Conservation (phyloP, 64 coral and sea anemone species). For the Montipora cactus region DNA sequence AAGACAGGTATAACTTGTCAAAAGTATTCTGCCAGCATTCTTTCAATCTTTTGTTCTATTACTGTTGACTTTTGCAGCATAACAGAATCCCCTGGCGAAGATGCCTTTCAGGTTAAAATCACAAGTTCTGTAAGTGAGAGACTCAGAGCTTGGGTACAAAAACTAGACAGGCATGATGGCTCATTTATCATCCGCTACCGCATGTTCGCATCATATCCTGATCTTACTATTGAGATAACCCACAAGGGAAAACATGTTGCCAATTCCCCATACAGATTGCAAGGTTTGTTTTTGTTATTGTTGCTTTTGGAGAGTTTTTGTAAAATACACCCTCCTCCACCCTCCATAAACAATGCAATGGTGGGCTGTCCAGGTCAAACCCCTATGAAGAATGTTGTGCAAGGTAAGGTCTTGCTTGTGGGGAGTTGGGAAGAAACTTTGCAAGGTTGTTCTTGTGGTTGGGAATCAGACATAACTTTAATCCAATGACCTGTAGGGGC, state of each 20-base stretch:
- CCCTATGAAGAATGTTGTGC: no score
- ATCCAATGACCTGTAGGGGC: no score
- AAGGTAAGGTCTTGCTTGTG: no score
- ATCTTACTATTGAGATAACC: slow-evolving; percentile 81
- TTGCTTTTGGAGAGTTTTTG: background rate
- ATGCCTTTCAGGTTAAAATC: slow-evolving; percentile 84
- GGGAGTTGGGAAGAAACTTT: no score
- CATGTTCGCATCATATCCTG: slow-evolving; percentile 79
- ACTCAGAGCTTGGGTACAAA: slow-evolving; percentile 88
- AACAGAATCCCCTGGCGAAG: slow-evolving; percentile 87
- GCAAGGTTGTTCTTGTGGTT: no score
- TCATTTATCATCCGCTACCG: slow-evolving; percentile 94
- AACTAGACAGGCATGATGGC: slow-evolving; percentile 91
- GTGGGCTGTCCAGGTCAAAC: no score
- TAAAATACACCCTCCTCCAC: background rate
- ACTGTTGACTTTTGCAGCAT: slow-evolving; percentile 60
- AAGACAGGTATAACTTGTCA: no score
- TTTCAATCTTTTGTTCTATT: no score
- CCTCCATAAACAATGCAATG: no score
- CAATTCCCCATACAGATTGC: slow-evolving; percentile 83
- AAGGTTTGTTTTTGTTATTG: slow-evolving; percentile 59
- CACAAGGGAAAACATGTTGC: slow-evolving; percentile 90
- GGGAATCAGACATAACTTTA: no score
- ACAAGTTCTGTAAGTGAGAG: slow-evolving; percentile 58
- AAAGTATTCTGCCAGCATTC: no score